These are phyloP conservation scores for Leiothrix lutea DNA, from an alignment of 2,113 vertebrate genomes.

Conservation along the genomic window DNA sequence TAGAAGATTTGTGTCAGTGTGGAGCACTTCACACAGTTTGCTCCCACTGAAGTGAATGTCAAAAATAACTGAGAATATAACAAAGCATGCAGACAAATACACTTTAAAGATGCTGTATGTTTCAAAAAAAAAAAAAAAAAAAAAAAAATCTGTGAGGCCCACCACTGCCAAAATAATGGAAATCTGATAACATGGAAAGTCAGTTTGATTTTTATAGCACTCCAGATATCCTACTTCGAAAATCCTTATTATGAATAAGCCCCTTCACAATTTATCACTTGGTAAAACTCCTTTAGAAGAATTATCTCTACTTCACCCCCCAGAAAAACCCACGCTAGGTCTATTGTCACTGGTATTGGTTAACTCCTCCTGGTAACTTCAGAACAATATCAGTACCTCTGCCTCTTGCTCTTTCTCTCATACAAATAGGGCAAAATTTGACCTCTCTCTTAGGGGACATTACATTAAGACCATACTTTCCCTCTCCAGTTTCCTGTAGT, in stretches of 20 bases:
- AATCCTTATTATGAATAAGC: background rate
- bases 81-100: background rate
- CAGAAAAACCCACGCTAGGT: background rate
- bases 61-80: background rate
- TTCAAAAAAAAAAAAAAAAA: background rate
- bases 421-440: background rate
- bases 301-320: background rate
- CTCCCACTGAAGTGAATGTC: background rate
- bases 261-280: background rate
- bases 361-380: background rate
- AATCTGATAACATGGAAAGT: background rate
- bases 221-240: background rate
- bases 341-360: background rate
- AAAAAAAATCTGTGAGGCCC: background rate
- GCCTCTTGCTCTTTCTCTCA: background rate
- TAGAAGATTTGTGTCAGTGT: background rate
- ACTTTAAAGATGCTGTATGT: background rate
- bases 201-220: background rate
- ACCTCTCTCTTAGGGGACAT: background rate
- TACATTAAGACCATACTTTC: background rate
- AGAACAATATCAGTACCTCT: background rate
- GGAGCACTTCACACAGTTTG: background rate
- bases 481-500: background rate
- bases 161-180: background rate
- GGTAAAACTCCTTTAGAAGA: background rate